These are phyloP conservation scores for Chondrilla cf. caribensis DNA, from an alignment of 37 sponge, comb jelly and placozoan genomes.

Conservation along the genomic window DNA sequence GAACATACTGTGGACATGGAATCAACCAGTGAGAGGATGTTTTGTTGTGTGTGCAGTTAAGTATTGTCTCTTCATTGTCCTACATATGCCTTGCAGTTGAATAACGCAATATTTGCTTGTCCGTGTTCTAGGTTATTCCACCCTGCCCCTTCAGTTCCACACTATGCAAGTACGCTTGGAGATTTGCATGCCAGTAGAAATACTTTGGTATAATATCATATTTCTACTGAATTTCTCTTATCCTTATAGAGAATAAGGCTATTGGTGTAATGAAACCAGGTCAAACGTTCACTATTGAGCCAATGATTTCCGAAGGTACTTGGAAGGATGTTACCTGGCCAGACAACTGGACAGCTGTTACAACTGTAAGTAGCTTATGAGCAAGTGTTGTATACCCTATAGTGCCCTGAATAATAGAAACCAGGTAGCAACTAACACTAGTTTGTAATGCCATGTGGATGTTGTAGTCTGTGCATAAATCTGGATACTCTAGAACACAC, in stretches of 20 bases:
- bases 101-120: background rate
- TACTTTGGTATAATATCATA: too few species aligned
- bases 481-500: too few species aligned
- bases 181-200: too few species aligned
- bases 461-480: too few species aligned
- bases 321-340: constrained; percentile 95
- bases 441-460: too few species aligned
- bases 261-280: constrained; percentile 93
- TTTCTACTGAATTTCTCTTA: too few species aligned
- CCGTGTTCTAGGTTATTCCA: constrained; percentile 72
- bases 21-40: constrained; percentile 72
- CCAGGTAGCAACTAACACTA: too few species aligned
- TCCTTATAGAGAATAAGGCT: constrained; percentile 85
- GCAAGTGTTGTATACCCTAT: too few species aligned
- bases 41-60: constrained; percentile 1
- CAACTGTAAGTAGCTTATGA: constrained; percentile 55
- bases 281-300: constrained; percentile 97
- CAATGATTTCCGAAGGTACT: constrained; percentile 88
- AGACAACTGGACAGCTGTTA: constrained; percentile 92
- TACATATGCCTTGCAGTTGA: background rate
- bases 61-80: background rate
- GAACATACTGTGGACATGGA: constrained; percentile 96
- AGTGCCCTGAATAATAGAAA: too few species aligned
- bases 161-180: constrained; percentile 86
- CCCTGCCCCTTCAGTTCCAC: constrained; percentile 91